Base-by-base conservation (phyloP, 2,113 vertebrate genomes). In the Neodon shergylaensis region DNA sequence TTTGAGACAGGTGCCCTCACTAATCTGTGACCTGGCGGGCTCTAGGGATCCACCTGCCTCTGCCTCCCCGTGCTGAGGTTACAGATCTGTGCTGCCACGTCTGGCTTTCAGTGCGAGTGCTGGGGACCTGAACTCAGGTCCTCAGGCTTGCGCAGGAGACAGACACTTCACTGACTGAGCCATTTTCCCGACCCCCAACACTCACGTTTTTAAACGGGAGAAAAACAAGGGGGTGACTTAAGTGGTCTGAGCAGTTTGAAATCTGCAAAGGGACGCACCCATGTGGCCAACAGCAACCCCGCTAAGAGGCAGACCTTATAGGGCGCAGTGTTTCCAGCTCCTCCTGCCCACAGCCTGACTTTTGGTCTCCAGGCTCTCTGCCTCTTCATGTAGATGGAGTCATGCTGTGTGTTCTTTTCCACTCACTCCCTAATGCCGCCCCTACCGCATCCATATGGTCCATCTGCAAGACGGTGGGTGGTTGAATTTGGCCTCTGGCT, bases 381-480 rank as follows among this genome's bases (percentile, higher is more conserved):
- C 88, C 63, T 3, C 63, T 58, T 36, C 8, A 2, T 0, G 11
- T 8, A 39, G 11, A 16, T 6, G 7, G 82, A 31, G 3, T 73
- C 36, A 0, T 42, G 8, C 9, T 7, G 3, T 1, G 4, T 0
- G 0, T 3, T 14, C 54, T 0, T 24, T 1, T 3, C 13, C 9
- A 6, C 28, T n/a, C 5, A 0, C 4, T 47, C 78, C 10, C 66
- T 36, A 49, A 3, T 72, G 36, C 4, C 2, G 0, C 28, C 4
- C 2, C 8, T 21, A 7, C 31, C 3, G 0, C 4, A 0, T 12
- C 1, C 65, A 6, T 3, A 49, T 17, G 24, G 0, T 28, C 49
- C 24, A 42, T 42, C 47, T 54, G 7, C 16, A 1, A 17, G 13
- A 33, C 14, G 68, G 79, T 36, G 7, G 49, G 36, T 19, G 66